A percentile compares a stretch with the other conserved stretches of the same genome.
Evolutionary conservation across 2,113 vertebrate species (phyloP).

Genomic region (Hippopotamus amphibius): DNA sequence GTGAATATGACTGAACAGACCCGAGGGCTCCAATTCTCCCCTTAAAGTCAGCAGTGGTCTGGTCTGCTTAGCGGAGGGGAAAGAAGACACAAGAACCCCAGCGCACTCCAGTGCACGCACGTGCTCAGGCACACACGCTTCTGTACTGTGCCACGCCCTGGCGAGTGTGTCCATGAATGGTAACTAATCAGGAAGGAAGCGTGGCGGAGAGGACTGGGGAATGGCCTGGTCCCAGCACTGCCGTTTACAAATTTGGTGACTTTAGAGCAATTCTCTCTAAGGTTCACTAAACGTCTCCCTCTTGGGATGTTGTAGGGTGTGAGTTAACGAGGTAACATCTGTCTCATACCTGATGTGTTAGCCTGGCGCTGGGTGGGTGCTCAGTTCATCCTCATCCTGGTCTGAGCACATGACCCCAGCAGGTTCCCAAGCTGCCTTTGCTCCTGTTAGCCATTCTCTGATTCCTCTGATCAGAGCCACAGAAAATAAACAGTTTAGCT

Average conservation of each 20-base stretch:
- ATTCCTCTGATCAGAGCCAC: neutral
- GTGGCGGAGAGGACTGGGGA: neutral
- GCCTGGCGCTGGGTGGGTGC: neutral
- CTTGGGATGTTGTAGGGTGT: neutral
- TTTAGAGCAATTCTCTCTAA: neutral
- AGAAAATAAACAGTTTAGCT: neutral
- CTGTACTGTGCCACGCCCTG: neutral
- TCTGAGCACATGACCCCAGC: neutral
- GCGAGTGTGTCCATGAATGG: neutral
- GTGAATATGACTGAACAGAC: no score
- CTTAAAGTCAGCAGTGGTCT: neutral
- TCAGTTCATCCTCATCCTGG: neutral
- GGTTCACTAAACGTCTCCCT: neutral
- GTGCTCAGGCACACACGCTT: neutral
- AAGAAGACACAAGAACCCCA: neutral
- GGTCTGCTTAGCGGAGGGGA: neutral
- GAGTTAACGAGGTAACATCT: neutral
- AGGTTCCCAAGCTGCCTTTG: neutral
- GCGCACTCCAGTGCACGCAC: fast-evolving
- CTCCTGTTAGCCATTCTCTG: neutral
- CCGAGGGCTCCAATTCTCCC: neutral
- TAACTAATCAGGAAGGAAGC: neutral
- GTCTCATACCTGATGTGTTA: neutral
- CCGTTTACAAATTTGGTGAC: neutral
- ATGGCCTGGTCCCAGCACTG: neutral